phyloP scores from a whole-genome alignment of 2,888 invertebrate genomes.

The Pterostichus madidus region DNA sequence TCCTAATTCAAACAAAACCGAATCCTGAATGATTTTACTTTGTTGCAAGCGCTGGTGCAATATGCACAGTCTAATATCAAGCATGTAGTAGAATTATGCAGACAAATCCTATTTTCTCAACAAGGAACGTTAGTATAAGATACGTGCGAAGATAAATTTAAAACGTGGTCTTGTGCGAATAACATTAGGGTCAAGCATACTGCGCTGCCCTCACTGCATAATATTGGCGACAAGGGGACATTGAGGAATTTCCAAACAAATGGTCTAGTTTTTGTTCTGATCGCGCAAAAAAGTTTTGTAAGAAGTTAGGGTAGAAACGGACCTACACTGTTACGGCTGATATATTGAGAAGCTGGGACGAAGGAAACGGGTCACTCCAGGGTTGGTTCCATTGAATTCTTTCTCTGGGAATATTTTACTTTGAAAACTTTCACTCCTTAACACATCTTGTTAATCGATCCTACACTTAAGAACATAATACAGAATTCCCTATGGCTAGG shows the following conservation, averaged over 20 bases:
- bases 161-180: slow-evolving; percentile 52
- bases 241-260: slow-evolving; percentile 59
- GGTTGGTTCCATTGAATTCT: slow-evolving; percentile 2
- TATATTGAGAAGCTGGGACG: slow-evolving; percentile 48
- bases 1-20: no score
- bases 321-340: slow-evolving; percentile 54
- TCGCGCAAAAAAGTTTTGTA: slow-evolving; percentile 51
- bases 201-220: slow-evolving; percentile 36
- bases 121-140: slow-evolving; percentile 14
- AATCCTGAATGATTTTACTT: background rate
- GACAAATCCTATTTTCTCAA: slow-evolving; percentile 43
- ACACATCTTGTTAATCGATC: slow-evolving; percentile 2
- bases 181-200: slow-evolving; percentile 57
- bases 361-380: slow-evolving; percentile 16
- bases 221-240: slow-evolving; percentile 58
- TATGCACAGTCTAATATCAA: background rate
- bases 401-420: slow-evolving; percentile 7
- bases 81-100: slow-evolving; percentile 19
- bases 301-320: slow-evolving; percentile 41
- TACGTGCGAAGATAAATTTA: slow-evolving; percentile 48
- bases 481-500: no score
- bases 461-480: no score
- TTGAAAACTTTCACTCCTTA: slow-evolving; percentile 11
- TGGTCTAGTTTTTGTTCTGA: slow-evolving; percentile 50
- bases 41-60: slow-evolving; percentile 10